Base-by-base conservation (phyloP, 2,888 invertebrate species). In the Tetheella fluctuosa region DNA sequence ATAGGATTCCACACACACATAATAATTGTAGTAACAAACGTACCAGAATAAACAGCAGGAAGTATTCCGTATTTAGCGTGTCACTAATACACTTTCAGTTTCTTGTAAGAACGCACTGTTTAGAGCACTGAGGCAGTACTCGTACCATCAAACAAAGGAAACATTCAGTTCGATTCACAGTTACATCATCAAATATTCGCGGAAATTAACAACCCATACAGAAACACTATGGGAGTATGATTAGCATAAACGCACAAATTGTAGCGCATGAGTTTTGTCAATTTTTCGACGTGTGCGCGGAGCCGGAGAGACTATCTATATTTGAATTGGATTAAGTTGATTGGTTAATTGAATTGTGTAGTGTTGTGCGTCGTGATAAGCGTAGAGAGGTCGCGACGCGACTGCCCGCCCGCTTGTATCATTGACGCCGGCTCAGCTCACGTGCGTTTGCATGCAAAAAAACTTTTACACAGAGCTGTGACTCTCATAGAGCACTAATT, bases 391-490 rank as follows among this genome's bases (percentile, higher is more conserved):
- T 86, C 87, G 90, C 86, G 82, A 68, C 70, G 78, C 88, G 88
- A 91, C 91, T 91, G 91, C 70, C 76, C 79, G 83, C 77, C 74
- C 81, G 83, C 77, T 13, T 83, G 79, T 89, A 86, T 85, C 88
- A 86, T 84, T 84, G 80, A 85, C 79, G 85, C 85, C 34, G 34
- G 34, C 55, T 20, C 83, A 85, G 74, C 81, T 88, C 90, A 91
- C 90, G 91, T 90, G 90, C 82, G 84, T 80, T 80, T 77, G 79
- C 84, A 89, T 89, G 91, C 91, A 91, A 90, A 90, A 39, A 87
- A 90, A 85, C 84, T 81, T 85, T 84, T 81, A 85, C 83, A 78
- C 72, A 88, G 89, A 88, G 78, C 77, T 81, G 73, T 34, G 71
- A 84, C 71, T 85, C 87, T 84, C 80, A 73, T 75, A 85, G 86